These are phyloP conservation scores for Lepidocolaptes lacrymiger DNA, from an alignment of 2,797 vertebrate species.

Conservation along the genomic window DNA sequence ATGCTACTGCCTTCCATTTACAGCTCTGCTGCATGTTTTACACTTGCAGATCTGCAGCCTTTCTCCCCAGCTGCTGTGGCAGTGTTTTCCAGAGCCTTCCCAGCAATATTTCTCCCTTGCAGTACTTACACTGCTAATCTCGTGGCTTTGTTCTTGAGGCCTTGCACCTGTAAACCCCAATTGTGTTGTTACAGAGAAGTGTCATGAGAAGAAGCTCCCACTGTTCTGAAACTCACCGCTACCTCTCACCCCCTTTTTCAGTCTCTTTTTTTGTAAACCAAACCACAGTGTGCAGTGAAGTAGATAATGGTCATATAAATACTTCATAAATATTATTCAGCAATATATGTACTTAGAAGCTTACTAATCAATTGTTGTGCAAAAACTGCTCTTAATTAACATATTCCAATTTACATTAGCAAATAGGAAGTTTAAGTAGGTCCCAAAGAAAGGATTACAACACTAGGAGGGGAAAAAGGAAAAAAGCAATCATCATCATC, in stretches of 20 bases:
- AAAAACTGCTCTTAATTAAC: neutral
- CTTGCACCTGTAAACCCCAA: neutral
- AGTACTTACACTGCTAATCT: neutral
- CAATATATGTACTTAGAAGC: neutral
- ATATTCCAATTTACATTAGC: neutral
- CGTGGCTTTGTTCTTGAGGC: neutral
- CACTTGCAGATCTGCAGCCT: neutral
- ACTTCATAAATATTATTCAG: neutral
- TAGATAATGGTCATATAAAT: neutral
- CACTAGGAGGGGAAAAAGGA: rapidly evolving
- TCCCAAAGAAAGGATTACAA: neutral
- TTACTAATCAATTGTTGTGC: neutral
- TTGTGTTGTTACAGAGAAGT: rapidly evolving
- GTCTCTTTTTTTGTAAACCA: neutral
- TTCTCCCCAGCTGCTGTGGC: neutral
- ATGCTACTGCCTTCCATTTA: rapidly evolving
- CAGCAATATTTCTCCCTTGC: neutral
- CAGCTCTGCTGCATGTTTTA: neutral
- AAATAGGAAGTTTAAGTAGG: neutral
- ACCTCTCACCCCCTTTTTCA: neutral
- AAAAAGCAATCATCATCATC: neutral
- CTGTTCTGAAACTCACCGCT: neutral
- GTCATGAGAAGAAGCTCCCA: neutral
- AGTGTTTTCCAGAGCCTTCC: neutral
- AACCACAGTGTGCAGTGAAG: neutral